Evolutionary conservation across 2,888 invertebrate species (phyloP).

Genomic region (Diploptera punctata): DNA sequence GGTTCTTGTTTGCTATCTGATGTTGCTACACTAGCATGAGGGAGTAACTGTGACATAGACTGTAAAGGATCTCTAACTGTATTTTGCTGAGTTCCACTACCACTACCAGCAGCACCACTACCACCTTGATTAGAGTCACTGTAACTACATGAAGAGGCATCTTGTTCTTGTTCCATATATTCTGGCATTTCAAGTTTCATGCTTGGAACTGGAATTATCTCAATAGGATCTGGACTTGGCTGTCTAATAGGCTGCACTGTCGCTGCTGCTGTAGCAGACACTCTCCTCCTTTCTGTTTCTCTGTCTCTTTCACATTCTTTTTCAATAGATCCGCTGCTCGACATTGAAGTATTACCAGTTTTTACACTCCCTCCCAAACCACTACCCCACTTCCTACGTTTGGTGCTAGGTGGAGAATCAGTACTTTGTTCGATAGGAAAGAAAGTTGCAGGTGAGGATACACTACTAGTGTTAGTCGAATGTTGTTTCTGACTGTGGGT

Average conservation of each 20-base stretch:
- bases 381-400: conserved; percentile 35
- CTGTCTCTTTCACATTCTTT: conserved; percentile 23
- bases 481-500: conserved; percentile 16
- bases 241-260: conserved; percentile 49
- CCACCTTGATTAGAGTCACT: conserved; percentile 34
- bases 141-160: conserved; percentile 35
- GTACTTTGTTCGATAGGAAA: conserved; percentile 24
- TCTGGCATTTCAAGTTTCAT: conserved; percentile 65
- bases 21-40: conserved; percentile 9
- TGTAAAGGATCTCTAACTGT: conserved; percentile 14
- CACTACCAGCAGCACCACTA: conserved; percentile 14
- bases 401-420: conserved; percentile 35
- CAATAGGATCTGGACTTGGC: conserved; percentile 53
- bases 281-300: conserved; percentile 38
- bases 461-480: neutral
- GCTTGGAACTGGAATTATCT: conserved; percentile 57
- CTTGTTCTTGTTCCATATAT: conserved; percentile 56
- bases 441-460: conserved; percentile 34
- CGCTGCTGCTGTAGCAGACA: conserved; percentile 41
- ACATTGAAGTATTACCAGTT: conserved; percentile 42
- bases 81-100: too few relatives aligned
- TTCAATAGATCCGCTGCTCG: neutral
- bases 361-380: conserved; percentile 3
- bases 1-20: conserved; percentile 32
- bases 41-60: conserved; percentile 25